phyloP scores from a whole-genome alignment of 2,797 vertebrate species.

The Pseudochromis fuscus region DNA sequence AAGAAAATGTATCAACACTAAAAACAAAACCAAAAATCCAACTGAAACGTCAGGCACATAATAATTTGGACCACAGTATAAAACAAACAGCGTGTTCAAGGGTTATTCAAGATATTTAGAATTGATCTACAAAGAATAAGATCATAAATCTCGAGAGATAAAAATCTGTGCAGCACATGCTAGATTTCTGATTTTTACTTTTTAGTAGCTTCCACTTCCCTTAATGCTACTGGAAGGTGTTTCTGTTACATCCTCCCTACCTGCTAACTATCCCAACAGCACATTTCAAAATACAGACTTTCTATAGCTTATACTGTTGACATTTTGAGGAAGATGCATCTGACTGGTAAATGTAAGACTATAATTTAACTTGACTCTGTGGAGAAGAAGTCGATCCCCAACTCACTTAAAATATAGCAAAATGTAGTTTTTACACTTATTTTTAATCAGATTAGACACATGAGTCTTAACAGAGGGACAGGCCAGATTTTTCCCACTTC shows the following conservation, averaged over 20 bases:
- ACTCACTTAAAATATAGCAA: no score
- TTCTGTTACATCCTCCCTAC: no score
- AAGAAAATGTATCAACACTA: no score
- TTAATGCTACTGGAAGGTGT: no score
- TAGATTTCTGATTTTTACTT: background rate
- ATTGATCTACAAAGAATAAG: background rate
- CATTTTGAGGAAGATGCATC: no score
- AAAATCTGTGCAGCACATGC: slow-evolving; percentile 3
- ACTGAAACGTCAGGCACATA: background rate
- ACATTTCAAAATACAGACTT: background rate
- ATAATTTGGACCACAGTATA: background rate
- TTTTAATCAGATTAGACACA: no score
- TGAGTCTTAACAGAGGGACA: no score
- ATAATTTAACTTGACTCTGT: no score
- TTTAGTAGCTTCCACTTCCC: background rate
- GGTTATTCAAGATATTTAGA: background rate
- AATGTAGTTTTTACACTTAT: no score
- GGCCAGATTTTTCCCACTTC: background rate
- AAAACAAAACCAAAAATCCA: background rate
- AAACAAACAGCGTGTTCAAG: slow-evolving; percentile 6
- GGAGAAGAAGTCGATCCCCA: no score
- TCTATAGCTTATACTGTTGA: background rate
- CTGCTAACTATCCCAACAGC: background rate
- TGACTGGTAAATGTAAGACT: no score
- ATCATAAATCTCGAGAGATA: background rate